Base-by-base conservation (phyloP, 2,888 invertebrate species). In the Megaustenia siamemsis region DNA sequence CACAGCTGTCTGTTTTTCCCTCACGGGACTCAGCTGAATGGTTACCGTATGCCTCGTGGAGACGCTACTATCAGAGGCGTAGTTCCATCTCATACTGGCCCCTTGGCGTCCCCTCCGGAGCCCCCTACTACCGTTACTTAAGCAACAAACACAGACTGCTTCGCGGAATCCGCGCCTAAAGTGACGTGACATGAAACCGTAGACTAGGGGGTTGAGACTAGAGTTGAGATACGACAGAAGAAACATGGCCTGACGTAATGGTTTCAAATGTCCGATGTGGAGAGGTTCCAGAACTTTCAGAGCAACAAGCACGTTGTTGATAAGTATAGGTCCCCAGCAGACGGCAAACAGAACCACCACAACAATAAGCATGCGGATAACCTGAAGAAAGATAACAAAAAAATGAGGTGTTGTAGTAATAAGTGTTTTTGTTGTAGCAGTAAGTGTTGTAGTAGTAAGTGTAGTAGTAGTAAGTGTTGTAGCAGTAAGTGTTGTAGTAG, bases 141-240 rank as follows among this genome's bases (percentile, higher is more conserved):
- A 84, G 76, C 86, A 88, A 83, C 90, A 91, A 15, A 89, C 86
- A 78, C 89, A 88, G 43, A 92, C 87, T 2, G 92, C 91, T 71
- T 91, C 90, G 75, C 90, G 90, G 89, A 94, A 94, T 43, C 92
- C 92, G 73, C 92, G 95, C 5, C 96, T 94, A 93, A 96, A 96
- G 93, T 95, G 96, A 90, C 95, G 95, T 53, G 96, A 96, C 96
- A 96, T 96, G 93, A 96, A 96, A 60, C 96, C 96, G 92, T 96
- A 96, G 63, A 96, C 95, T 73, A 96, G 95, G 4, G 96, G 96
- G 93, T 96, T 96, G 89, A 96, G 95, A 93, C 96, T 96, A 91
- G 96, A 96, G 94, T 96, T 96, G 91, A 96, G 95, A 93, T 96
- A 96, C 0, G 96, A 96, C 95, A 96, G 94, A 43, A 96, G 93